Conservation (phyloP, 1,140 invertebrate species). For the Diprion similis region DNA sequence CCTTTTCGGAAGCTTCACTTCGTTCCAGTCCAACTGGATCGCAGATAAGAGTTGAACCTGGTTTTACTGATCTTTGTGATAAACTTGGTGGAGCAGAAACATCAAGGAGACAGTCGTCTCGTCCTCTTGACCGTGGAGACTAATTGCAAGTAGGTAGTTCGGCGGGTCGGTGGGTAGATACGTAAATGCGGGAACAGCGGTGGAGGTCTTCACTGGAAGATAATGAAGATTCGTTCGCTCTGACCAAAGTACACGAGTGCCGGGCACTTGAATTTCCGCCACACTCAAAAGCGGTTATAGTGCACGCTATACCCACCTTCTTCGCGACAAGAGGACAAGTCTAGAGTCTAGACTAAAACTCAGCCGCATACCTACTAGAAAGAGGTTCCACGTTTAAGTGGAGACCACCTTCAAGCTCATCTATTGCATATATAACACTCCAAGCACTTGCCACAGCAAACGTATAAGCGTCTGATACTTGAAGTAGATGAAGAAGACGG, state of each 20-base stretch:
- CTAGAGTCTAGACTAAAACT: too few species aligned
- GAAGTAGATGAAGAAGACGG: neutral
- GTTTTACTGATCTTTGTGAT: too few species aligned
- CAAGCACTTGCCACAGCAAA: too few species aligned
- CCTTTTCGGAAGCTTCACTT: too few species aligned
- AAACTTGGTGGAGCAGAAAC: too few species aligned
- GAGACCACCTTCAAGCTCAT: neutral
- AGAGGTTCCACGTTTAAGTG: neutral
- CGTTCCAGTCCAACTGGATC: too few species aligned
- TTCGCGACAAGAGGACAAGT: too few species aligned
- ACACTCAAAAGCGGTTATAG: neutral
- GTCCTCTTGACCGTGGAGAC: neutral
- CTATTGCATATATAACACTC: too few species aligned
- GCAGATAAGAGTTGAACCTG: too few species aligned
- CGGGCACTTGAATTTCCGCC: constrained; percentile 1
- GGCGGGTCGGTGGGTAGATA: neutral
- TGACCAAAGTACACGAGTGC: constrained; percentile 1
- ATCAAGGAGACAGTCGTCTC: neutral
- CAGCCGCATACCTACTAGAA: too few species aligned
- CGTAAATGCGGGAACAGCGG: too few species aligned
- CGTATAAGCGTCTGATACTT: neutral
- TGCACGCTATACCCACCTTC: too few species aligned
- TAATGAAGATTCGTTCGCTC: neutral
- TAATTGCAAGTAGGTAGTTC: neutral
- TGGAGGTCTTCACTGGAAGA: neutral